Evolutionary conservation across 1,140 invertebrate species (phyloP).

Genomic region (Heliconius melpomene): DNA sequence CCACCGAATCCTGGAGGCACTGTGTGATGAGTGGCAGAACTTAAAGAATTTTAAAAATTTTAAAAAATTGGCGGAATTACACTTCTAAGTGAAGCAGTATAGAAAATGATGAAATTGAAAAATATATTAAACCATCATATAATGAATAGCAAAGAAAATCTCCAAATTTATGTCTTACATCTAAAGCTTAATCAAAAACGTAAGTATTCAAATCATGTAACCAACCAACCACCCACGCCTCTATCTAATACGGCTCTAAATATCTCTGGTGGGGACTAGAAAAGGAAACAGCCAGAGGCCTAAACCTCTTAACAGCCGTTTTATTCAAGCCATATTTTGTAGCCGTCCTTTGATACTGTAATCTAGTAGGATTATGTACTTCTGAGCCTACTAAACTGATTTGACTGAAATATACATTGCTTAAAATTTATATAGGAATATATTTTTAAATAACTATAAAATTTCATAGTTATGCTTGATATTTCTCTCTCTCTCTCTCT

Average conservation of each 20-base stretch:
- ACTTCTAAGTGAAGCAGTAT: no score
- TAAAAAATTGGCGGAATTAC: no score
- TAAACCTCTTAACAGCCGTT: constrained; percentile 32
- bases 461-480: no score
- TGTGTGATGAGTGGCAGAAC: no score
- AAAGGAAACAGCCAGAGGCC: constrained; percentile 34
- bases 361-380: constrained; percentile 25
- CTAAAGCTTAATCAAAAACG: constrained; percentile 7
- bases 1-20: no score
- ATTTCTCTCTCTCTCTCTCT: no score
- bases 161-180: not conserved
- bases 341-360: constrained; percentile 27
- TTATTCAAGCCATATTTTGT: constrained; percentile 37
- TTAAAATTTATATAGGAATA: not conserved
- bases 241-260: constrained; percentile 31
- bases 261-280: constrained; percentile 27
- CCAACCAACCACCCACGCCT: not conserved
- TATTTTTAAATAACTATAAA: no score
- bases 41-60: no score
- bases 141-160: not conserved
- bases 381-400: constrained; percentile 8
- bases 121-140: not conserved
- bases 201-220: constrained; percentile 30
- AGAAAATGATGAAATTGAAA: no score
- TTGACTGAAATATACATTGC: not conserved